These are phyloP conservation scores for Chloroclysta siterata DNA, from an alignment of 2,888 invertebrate genomes.

Conservation along the genomic window DNA sequence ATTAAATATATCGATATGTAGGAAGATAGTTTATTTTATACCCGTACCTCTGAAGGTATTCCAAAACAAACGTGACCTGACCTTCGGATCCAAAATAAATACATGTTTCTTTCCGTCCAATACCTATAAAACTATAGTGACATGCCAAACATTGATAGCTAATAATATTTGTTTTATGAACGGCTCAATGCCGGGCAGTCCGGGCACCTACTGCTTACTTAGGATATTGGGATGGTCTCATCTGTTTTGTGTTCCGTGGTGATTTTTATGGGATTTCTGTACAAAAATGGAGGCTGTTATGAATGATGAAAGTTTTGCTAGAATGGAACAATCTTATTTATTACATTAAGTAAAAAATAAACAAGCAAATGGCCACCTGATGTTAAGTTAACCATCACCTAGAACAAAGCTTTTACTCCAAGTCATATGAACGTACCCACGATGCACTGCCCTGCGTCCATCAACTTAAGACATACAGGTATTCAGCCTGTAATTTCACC, in stretches of 20 bases:
- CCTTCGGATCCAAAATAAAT: conserved; percentile 53
- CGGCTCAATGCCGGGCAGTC: conserved; percentile 38
- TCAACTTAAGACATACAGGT: no score
- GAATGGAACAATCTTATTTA: not conserved
- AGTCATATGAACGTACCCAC: no score
- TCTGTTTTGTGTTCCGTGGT: conserved; percentile 22
- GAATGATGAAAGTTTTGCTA: conserved; percentile 8
- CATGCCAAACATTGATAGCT: conserved; percentile 55
- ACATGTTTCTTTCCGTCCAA: conserved; percentile 44
- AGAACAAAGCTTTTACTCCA: no score
- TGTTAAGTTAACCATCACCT: no score
- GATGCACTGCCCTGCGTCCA: no score
- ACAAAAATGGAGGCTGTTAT: conserved; percentile 4
- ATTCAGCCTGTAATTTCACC: no score
- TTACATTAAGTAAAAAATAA: no score
- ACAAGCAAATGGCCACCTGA: no score
- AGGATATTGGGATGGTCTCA: conserved; percentile 29
- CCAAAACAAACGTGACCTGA: conserved; percentile 55
- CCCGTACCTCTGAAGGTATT: conserved; percentile 43
- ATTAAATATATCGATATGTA: no score
- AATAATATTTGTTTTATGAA: conserved; percentile 69
- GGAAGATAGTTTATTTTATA: conserved; percentile 42
- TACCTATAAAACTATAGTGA: conserved; percentile 59
- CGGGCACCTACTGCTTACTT: conserved; percentile 38
- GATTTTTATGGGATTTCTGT: conserved; percentile 10